Evolutionary conservation across 2,113 vertebrate genomes (phyloP), one percentile per base, ranked within the genome.

Genomic region (Chitala chitala): DNA sequence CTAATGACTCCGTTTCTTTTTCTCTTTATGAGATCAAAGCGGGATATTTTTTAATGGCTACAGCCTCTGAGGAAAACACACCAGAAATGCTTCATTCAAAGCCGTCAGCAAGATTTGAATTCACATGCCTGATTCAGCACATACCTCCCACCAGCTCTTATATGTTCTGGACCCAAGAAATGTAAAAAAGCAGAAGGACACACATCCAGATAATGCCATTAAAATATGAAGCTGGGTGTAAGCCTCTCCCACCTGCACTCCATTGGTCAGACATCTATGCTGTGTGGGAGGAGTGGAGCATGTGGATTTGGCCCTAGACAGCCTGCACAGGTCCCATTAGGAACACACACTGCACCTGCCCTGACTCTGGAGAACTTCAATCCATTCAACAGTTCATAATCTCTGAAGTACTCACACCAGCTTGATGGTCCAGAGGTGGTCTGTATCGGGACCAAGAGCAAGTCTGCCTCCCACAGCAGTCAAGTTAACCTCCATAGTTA

Each of bases 1-100:
- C 44, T 68, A 26, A 68, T 68, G 64, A 68, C 24, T 68, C 24
- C 44, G 22, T 68, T 46, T 24, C 40, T 42, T 44, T 68, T 68
- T 38, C 9, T 36, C 24, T 48, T 46, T 68, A 66, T 22, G 63
- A 66, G 64, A 68, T 46, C 12, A 68, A 68, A 46, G 64, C n/a
- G 46, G 15, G 42, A 66, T 15, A 13, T 66, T 66, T 9, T 65
- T 31, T 6, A 29, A 22, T 3, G 42, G 12, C 20, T 51, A 15
- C 12, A 68, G 64, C 64, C 42, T 29, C 5, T 26, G 64, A 48
- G 64, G 22, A 4, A 68, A 8, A 29, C 29, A 31, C 40, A 42
- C 20, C 9, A 68, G 5, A 66, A 46, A 5, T 10, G 20, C n/a
- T 48, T 66, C n/a, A 36, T 26, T n/a, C 13, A 29, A n/a, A 68